phyloP scores from a whole-genome alignment of 2,113 vertebrate genomes.

The Cyanoderma ruficeps region DNA sequence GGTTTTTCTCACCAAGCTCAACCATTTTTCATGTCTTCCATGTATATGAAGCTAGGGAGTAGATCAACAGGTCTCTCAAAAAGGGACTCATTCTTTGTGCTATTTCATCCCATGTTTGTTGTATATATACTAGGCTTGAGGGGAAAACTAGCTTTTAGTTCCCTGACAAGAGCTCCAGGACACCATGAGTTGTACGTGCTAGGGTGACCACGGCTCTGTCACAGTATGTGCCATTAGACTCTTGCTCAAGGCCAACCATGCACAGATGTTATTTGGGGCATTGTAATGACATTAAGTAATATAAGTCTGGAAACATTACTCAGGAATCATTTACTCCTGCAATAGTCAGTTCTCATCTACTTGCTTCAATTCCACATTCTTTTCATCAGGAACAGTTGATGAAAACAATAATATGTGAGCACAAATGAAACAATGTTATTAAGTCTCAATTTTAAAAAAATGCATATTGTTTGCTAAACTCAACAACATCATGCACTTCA shows the following conservation, averaged over 20 bases:
- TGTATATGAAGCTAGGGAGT: background rate
- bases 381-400: background rate
- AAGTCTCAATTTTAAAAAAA: background rate
- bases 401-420: background rate
- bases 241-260: background rate
- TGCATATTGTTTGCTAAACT: background rate
- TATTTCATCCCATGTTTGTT: background rate
- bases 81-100: background rate
- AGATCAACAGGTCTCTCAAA: background rate
- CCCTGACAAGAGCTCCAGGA: background rate
- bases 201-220: background rate
- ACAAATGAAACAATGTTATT: background rate
- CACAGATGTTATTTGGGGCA: background rate
- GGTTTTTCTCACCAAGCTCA: background rate
- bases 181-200: background rate
- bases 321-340: background rate
- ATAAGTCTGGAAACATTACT: background rate
- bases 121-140: background rate
- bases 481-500: background rate
- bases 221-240: background rate
- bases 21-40: background rate
- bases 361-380: background rate
- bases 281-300: background rate
- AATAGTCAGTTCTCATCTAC: background rate
- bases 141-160: background rate